Evolutionary conservation across 2,113 vertebrate species (phyloP).

Genomic region (Heteronetta atricapilla): DNA sequence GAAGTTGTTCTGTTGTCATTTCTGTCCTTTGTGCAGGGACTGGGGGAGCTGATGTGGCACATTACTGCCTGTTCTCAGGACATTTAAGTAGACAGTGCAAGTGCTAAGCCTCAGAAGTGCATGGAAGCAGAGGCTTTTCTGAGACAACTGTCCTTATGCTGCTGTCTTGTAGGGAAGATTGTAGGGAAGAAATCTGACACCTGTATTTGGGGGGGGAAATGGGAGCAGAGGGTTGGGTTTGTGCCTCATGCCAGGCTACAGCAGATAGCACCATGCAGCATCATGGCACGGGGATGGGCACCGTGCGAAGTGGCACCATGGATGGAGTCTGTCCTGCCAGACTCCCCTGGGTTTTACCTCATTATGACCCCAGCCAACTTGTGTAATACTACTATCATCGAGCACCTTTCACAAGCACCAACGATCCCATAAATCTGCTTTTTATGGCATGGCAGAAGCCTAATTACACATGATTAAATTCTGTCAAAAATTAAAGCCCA

Average conservation of each 20-base stretch:
- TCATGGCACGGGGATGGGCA: fast-evolving
- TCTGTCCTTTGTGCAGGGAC: not conserved
- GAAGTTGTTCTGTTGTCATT: not conserved
- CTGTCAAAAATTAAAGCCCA: slow-evolving; percentile 44
- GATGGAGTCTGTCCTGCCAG: not conserved
- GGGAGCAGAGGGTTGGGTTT: not conserved
- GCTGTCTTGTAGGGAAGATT: not conserved
- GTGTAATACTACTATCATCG: not conserved
- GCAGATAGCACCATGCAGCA: fast-evolving
- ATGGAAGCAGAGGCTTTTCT: not conserved
- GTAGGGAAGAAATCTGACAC: not conserved
- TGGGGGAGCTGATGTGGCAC: fast-evolving
- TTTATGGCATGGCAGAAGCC: not conserved
- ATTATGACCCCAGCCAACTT: not conserved
- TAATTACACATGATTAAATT: slow-evolving; percentile 22
- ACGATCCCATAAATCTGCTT: not conserved
- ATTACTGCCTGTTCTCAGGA: fast-evolving
- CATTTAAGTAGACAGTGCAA: fast-evolving
- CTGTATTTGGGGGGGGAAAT: not conserved
- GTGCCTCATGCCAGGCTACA: not conserved
- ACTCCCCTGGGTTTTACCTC: not conserved
- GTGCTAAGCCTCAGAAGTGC: not conserved
- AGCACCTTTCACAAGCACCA: slow-evolving; percentile 2
- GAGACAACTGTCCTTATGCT: not conserved
- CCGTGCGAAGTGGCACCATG: not conserved